Conservation (phyloP, 2,888 invertebrate species). For the Tiliacea citrago region DNA sequence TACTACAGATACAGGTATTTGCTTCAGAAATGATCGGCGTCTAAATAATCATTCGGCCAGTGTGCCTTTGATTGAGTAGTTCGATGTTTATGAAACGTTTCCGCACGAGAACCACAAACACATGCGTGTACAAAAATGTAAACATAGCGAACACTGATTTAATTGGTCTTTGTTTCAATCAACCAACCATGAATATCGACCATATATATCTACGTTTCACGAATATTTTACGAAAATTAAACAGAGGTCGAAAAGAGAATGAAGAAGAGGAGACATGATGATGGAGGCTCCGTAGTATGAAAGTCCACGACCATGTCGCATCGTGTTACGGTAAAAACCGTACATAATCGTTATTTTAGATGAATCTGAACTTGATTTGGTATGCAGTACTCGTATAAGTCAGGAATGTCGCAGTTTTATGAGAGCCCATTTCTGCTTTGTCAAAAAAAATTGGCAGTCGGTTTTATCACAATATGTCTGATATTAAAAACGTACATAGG, state of each 20-base stretch:
- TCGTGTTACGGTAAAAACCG: too few species aligned
- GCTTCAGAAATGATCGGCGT: neutral
- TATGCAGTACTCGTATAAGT: too few species aligned
- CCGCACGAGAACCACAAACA: slow-evolving; percentile 33
- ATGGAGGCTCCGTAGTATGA: too few species aligned
- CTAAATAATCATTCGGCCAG: neutral
- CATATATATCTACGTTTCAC: neutral
- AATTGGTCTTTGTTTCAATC: neutral
- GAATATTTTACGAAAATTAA: neutral
- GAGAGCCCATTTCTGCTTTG: too few species aligned
- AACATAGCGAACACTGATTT: slow-evolving; percentile 19
- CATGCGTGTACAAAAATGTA: slow-evolving; percentile 16
- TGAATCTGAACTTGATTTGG: too few species aligned
- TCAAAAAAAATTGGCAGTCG: too few species aligned
- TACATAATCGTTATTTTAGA: too few species aligned
- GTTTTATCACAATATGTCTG: too few species aligned
- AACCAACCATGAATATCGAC: slow-evolving; percentile 10
- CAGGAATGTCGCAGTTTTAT: too few species aligned
- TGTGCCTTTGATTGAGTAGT: slow-evolving; percentile 5
- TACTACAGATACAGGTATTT: neutral
- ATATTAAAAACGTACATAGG: too few species aligned
- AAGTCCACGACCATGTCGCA: too few species aligned
- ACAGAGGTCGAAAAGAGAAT: neutral
- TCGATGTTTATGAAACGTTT: slow-evolving; percentile 48
- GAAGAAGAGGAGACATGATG: too few species aligned